Evolutionary conservation across 2,888 invertebrate genomes (phyloP).

Genomic region (Cheiracanthium punctorium): DNA sequence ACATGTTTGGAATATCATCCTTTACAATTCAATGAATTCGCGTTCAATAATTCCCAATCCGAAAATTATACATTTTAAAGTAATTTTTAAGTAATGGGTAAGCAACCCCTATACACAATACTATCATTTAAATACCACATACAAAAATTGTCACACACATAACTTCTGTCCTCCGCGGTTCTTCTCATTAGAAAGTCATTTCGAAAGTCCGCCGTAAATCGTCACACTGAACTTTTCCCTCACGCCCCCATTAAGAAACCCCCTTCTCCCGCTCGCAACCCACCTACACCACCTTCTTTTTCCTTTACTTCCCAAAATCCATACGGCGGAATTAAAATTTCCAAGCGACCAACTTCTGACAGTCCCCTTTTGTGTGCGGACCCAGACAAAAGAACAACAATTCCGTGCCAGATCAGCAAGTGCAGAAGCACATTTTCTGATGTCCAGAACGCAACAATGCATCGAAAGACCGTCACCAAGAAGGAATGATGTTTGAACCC

Average conservation of each 20-base stretch:
- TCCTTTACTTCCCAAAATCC: no score
- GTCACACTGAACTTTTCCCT: background rate
- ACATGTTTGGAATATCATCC: no score
- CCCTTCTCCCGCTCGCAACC: background rate
- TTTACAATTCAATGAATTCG: no score
- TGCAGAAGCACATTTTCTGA: background rate
- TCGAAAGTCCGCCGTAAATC: background rate
- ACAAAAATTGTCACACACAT: no score
- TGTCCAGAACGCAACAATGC: constrained; percentile 9
- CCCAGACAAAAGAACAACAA: background rate
- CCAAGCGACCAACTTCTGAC: background rate
- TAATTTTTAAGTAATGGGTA: no score
- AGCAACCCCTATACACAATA: no score
- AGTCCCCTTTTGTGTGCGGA: background rate
- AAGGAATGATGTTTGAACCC: constrained; percentile 57
- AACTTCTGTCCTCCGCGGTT: background rate
- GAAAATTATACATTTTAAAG: no score
- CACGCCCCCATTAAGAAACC: background rate
- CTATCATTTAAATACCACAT: no score
- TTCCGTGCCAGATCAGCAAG: background rate
- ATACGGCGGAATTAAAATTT: constrained; percentile 1
- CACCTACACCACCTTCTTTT: no score
- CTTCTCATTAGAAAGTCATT: background rate
- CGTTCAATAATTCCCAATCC: no score
- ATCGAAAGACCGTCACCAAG: constrained; percentile 18